Evolutionary conservation across 2,888 invertebrate genomes (phyloP).

Genomic region (Poecilus cupreus): DNA sequence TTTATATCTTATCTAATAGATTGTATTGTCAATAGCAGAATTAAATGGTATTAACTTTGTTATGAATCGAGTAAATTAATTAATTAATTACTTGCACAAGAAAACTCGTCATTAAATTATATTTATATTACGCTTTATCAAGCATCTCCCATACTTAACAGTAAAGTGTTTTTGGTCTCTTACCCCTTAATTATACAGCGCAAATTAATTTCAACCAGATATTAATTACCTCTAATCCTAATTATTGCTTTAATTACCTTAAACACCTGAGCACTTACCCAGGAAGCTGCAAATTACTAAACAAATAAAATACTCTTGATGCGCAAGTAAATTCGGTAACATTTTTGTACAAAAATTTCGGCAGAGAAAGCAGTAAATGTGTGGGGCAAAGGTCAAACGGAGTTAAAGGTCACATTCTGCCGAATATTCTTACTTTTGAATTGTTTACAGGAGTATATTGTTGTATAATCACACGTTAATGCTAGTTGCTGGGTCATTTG

Average conservation of each 20-base stretch:
- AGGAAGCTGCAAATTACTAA: not conserved
- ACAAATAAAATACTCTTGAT: not conserved
- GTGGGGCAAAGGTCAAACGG: conserved; percentile 11
- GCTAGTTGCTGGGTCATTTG: too few relatives aligned
- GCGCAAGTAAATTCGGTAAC: not conserved
- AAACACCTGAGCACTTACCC: not conserved
- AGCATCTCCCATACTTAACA: not conserved
- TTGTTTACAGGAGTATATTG: not conserved
- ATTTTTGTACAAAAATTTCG: conserved; percentile 11
- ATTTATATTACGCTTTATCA: not conserved
- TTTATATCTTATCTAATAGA: too few relatives aligned
- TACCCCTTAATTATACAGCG: not conserved
- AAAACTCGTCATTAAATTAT: not conserved
- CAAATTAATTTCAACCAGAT: not conserved
- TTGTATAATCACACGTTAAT: not conserved
- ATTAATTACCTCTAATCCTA: not conserved
- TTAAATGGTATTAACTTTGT: not conserved
- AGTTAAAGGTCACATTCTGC: conserved; percentile 19
- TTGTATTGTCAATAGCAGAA: too few relatives aligned
- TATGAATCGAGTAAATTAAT: not conserved
- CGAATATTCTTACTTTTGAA: conserved; percentile 28
- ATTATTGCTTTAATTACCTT: not conserved
- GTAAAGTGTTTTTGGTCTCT: not conserved
- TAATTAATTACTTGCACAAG: not conserved
- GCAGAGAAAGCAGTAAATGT: conserved; percentile 31